Evolutionary conservation across 2,797 vertebrate genomes (phyloP).

Genomic region (Chromobotia macracanthus): DNA sequence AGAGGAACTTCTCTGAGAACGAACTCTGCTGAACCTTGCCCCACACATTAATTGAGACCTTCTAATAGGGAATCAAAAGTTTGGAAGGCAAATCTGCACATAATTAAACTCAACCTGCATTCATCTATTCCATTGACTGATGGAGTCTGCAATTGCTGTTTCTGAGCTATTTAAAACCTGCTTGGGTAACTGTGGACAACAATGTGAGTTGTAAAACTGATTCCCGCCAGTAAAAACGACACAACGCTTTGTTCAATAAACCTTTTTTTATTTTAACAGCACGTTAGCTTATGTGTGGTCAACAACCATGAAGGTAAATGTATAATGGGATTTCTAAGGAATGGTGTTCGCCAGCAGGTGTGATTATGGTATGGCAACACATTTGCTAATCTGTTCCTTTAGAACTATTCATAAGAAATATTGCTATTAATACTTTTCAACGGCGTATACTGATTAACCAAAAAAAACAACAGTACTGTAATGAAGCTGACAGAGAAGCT

Average conservation of each 20-base stretch:
- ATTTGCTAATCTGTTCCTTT: slow-evolving; percentile 79
- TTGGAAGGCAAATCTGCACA: neutral
- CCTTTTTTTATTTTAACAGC: slow-evolving; percentile 82
- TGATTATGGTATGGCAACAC: slow-evolving; percentile 78
- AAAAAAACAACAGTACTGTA: slow-evolving; percentile 65
- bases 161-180: neutral
- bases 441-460: slow-evolving; percentile 80
- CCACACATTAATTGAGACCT: slow-evolving; percentile 8
- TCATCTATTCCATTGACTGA: neutral
- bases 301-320: slow-evolving; percentile 80
- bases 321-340: slow-evolving; percentile 77
- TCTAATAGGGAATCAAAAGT: neutral
- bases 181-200: neutral
- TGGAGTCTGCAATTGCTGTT: neutral
- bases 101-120: slow-evolving; percentile 6
- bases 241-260: slow-evolving; percentile 72
- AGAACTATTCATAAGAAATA: slow-evolving; percentile 83
- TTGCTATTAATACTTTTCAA: slow-evolving; percentile 95
- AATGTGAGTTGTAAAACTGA: neutral
- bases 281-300: slow-evolving; percentile 87
- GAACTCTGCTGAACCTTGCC: neutral
- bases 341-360: slow-evolving; percentile 74
- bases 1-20: slow-evolving; percentile 13
- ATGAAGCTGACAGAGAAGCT: slow-evolving; percentile 74
- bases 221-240: slow-evolving; percentile 40